A percentile compares a stretch with the other conserved stretches of the same genome.
These are phyloP conservation scores for Gymnogyps californianus DNA, from an alignment of 2,113 vertebrate species.

Conservation along the genomic window DNA sequence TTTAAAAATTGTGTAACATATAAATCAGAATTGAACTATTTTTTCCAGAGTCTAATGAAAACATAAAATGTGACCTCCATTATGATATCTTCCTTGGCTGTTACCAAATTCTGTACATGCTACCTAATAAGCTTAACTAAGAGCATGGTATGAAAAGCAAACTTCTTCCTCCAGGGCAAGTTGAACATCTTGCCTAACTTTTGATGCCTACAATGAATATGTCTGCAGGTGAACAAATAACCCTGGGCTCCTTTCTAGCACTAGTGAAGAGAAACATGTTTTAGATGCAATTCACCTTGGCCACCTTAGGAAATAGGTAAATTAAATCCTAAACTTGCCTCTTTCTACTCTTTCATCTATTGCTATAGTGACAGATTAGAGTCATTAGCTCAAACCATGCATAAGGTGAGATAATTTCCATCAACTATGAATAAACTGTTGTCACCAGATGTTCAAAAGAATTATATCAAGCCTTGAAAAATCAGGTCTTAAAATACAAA, in stretches of 20 bases:
- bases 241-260: accelerated
- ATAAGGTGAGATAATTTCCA: not conserved
- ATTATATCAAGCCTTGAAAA: not conserved
- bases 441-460: not conserved
- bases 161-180: not conserved
- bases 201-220: not conserved
- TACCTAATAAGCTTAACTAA: not conserved
- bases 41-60: not conserved
- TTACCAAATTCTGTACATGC: not conserved
- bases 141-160: not conserved
- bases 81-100: not conserved
- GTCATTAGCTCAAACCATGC: not conserved
- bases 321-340: not conserved
- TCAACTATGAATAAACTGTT: not conserved
- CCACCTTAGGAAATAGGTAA: not conserved
- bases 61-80: not conserved
- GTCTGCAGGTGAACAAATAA: not conserved
- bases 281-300: not conserved
- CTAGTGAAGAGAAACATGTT: not conserved
- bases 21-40: not conserved
- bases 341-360: not conserved
- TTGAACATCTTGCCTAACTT: not conserved
- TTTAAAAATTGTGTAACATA: not conserved
- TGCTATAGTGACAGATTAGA: not conserved
- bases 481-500: not conserved